These are phyloP conservation scores for Eurystomus gularis DNA, from an alignment of 2,113 vertebrate species.

Conservation along the genomic window DNA sequence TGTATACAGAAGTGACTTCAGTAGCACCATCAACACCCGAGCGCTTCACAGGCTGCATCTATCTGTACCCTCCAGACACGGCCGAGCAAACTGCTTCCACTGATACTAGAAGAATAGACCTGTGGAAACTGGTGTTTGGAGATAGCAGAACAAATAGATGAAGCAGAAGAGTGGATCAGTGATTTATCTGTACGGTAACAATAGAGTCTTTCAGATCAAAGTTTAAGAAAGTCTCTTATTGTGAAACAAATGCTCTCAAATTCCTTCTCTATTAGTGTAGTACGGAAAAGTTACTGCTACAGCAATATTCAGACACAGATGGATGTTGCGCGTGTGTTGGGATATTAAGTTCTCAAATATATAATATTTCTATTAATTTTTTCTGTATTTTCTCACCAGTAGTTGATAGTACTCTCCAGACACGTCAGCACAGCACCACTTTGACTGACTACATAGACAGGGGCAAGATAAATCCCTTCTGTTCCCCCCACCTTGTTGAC, in stretches of 20 bases:
- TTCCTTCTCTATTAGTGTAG: neutral
- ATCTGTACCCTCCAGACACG: neutral
- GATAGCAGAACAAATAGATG: neutral
- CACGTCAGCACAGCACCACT: neutral
- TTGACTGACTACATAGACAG: neutral
- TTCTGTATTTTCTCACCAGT: neutral
- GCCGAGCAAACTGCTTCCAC: neutral
- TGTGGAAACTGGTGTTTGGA: neutral
- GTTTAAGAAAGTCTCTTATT: neutral
- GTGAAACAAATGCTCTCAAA: neutral
- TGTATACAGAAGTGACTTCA: constrained; percentile 1
- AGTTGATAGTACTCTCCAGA: neutral
- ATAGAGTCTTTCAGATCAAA: neutral
- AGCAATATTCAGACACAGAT: neutral
- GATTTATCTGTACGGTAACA: neutral
- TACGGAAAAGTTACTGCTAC: neutral
- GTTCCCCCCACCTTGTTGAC: neutral
- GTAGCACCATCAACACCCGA: neutral
- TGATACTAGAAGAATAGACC: neutral
- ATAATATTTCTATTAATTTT: neutral
- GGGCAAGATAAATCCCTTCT: neutral
- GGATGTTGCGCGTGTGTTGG: neutral
- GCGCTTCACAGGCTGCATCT: neutral
- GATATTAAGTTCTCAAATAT: neutral
- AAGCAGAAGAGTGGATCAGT: neutral